Base-by-base conservation (phyloP, 1,140 invertebrate genomes). In the Pemphigus obesinymphae region DNA sequence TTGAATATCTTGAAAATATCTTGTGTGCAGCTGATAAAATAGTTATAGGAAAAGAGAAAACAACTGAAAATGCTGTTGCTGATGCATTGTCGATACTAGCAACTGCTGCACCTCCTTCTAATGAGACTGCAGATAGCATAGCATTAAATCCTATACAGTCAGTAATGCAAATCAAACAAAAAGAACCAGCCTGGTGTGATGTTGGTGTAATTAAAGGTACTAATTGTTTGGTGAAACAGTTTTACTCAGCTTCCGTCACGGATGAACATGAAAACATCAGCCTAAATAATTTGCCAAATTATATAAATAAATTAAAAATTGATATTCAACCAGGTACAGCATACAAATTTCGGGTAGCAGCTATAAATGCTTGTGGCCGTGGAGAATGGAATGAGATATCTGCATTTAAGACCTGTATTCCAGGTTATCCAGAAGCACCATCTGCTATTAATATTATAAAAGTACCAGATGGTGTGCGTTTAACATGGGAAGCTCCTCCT, bases 401-500 rank as follows among this genome's bases (percentile, higher is more conserved):
- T n/a, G 83, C 83, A n/a, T 84, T 84, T 73, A 83, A 83, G 48
- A 86, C 85, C 29, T 85, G 84, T 72, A 72, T 86, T 34, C 82
- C 84, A 37, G 97, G 97, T 15, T 99, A 95, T 87, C 98, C 98
- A 13, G 97, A 97, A 53, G 97, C 97, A 7, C 98, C 98, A 37
- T 98, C 96, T n/a, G n/a, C n/a, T n/a, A n/a, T n/a, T n/a, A n/a
- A n/a, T n/a, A n/a, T n/a, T n/a, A n/a, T n/a, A n/a, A 99, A 99
- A 89, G 94, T 94, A 31, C 87, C 90, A 20, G 96, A 99, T 84
- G 97, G 97, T 61, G 97, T 97, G 50, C 95, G 98, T 86, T 88
- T 99, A 17, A 97, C 96, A 0, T 99, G 98, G 98, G 97, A 99
- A 87, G 96, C 97, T 11, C 98, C 98, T 23, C 93, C 95, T 45